Percentiles rank a stretch among this genome's conserved stretches.
phyloP scores from a whole-genome alignment of 2,113 vertebrate species.

The Oreochromis aureus region DNA sequence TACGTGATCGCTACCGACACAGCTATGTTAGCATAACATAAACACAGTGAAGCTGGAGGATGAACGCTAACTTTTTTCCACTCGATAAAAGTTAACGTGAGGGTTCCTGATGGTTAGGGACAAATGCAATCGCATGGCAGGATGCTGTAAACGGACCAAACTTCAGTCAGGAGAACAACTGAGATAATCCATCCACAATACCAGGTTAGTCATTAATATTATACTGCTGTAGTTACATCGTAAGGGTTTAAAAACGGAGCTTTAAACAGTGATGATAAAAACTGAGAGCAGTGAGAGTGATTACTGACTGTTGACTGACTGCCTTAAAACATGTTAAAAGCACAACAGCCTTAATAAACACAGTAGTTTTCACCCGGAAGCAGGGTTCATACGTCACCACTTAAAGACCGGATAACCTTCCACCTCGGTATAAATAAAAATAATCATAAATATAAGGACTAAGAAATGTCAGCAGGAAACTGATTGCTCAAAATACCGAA shows the following conservation, averaged over 20 bases:
- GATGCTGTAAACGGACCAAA: too few species aligned
- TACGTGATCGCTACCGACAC: too few species aligned
- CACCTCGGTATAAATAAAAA: background rate
- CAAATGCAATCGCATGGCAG: too few species aligned
- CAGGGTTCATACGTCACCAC: background rate
- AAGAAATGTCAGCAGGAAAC: background rate
- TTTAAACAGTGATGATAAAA: background rate
- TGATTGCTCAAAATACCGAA: fast-evolving
- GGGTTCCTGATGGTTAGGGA: too few species aligned
- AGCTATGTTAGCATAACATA: too few species aligned
- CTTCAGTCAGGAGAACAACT: too few species aligned
- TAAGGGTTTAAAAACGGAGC: background rate
- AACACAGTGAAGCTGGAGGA: too few species aligned
- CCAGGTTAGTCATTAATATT: fast-evolving
- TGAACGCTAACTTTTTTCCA: too few species aligned
- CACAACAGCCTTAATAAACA: background rate
- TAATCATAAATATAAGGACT: background rate
- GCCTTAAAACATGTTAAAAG: background rate
- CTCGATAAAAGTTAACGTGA: too few species aligned
- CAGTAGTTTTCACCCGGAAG: background rate
- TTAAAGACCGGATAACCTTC: too few species aligned
- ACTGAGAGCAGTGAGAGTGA: background rate
- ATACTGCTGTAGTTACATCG: fast-evolving
- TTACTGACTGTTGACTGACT: background rate
- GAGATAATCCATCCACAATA: too few species aligned